phyloP scores from a whole-genome alignment of 2,113 vertebrate species.

The Bufo gargarizans region DNA sequence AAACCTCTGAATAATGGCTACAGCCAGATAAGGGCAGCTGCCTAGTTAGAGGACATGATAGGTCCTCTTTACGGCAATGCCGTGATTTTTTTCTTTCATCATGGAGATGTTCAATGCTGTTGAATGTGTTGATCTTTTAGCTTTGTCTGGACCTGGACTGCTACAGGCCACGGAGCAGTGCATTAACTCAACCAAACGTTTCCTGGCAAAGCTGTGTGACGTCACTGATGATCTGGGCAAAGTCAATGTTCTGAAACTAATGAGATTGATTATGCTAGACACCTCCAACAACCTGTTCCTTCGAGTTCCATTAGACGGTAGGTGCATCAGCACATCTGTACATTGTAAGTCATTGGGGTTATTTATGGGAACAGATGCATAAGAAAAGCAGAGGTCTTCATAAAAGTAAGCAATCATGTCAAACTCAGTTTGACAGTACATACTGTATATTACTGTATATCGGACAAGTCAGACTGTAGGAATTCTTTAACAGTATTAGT shows the following conservation, averaged over 20 bases:
- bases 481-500: too few relatives aligned
- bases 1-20: too few relatives aligned
- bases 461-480: too few relatives aligned
- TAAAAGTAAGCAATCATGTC: neutral
- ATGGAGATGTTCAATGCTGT: too few relatives aligned
- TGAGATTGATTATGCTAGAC: conserved; percentile 87
- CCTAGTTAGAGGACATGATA: too few relatives aligned
- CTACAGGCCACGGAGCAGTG: conserved; percentile 81
- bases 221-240: conserved; percentile 67
- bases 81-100: neutral
- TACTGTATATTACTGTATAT: too few relatives aligned
- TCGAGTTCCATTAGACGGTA: conserved; percentile 85
- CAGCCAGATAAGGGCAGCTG: too few relatives aligned
- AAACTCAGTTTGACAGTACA: too few relatives aligned
- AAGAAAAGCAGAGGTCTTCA: neutral
- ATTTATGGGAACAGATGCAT: neutral
- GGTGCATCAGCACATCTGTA: neutral
- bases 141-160: conserved; percentile 85
- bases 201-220: conserved; percentile 75
- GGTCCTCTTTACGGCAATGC: neutral
- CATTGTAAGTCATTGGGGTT: neutral
- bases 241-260: conserved; percentile 80
- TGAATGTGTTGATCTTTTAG: conserved; percentile 67
- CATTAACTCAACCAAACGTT: conserved; percentile 76
- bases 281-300: conserved; percentile 90